phyloP scores from a whole-genome alignment of 1,140 invertebrate genomes.

The Papilio xuthus region DNA sequence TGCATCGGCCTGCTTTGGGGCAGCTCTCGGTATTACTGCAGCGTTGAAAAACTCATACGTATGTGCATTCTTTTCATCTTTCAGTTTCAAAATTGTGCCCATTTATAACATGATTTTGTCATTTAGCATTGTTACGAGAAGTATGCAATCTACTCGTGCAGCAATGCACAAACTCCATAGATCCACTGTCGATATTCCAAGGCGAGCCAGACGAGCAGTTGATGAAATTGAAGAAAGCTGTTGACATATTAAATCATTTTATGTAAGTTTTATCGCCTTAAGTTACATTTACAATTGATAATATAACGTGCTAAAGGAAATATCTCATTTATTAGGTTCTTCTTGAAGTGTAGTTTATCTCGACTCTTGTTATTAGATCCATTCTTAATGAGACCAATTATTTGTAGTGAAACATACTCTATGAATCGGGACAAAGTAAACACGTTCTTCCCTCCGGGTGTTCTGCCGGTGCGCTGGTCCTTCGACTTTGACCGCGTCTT shows the following conservation, averaged over 20 bases:
- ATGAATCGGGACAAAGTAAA: constrained; percentile 76
- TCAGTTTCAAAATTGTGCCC: background rate
- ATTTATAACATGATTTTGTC: background rate
- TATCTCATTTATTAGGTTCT: background rate
- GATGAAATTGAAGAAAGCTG: constrained; percentile 77
- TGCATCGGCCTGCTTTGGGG: constrained; percentile 93
- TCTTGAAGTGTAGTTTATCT: background rate
- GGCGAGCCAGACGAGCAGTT: constrained; percentile 86
- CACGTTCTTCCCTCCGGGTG: constrained; percentile 71
- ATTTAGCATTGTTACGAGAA: constrained; percentile 85
- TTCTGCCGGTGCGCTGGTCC: constrained; percentile 85
- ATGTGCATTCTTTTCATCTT: constrained; percentile 42
- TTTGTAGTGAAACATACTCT: constrained; percentile 71
- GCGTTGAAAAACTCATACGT: constrained; percentile 83
- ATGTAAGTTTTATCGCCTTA: constrained; percentile 67
- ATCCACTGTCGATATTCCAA: constrained; percentile 86
- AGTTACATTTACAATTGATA: background rate
- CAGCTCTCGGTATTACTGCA: constrained; percentile 91
- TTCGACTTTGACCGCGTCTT: constrained; percentile 89
- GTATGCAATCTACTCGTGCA: constrained; percentile 90
- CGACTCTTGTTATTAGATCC: too few species aligned
- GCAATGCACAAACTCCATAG: constrained; percentile 81
- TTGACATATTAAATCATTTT: constrained; percentile 79
- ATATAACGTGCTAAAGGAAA: background rate
- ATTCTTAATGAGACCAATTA: background rate